Base-by-base conservation (phyloP, 1,140 invertebrate species). In the Theocolax elegans region DNA sequence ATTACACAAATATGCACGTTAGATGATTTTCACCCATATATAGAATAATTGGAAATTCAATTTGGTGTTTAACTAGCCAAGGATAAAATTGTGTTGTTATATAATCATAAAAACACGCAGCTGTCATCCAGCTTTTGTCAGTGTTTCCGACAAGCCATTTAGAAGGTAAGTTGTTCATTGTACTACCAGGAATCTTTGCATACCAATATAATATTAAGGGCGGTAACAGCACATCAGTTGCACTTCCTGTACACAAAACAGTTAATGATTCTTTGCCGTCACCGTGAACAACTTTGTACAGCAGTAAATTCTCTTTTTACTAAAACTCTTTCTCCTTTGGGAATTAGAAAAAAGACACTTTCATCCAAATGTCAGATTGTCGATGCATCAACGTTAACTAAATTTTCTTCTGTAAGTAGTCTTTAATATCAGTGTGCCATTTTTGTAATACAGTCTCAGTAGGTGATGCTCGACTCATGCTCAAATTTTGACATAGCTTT, bases 261-360 rank as follows among this genome's bases (percentile, higher is more conserved):
- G 83, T 85, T 12, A 82, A 65, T 72, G 77, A 80, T 75, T 85
- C 81, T 71, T 85, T 86, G 64, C 82, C 79, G 72, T 82, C 77
- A 56, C 79, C 67, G 21, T 54, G 71, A 35, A 76, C 54, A 35
- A 74, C 62, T 48, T 78, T 74, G 71, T 1, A 81, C 74, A 35
- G 67, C 59, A n/a, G 75, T 80, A 77, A 75, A 62, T 2, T 77
- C 76, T 75, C 77, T 80, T 53, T 59, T 25, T 7, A 12, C 12
- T 7, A 38, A 38, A 7, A 38, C 35, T 38, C 12, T 38, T 38
- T 38, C 35, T 59, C 69, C 73, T 65, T 74, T 72, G 69, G 67
- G 72, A 51, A 62, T 63, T 63, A 76, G n/a, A 72, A 69, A 74
- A 70, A 81, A 78, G 27, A 67, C n/a, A 62, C 76, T 67, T 58